These are phyloP conservation scores for Denticeps clupeoides DNA, from an alignment of 2,797 vertebrate genomes.

Conservation along the genomic window DNA sequence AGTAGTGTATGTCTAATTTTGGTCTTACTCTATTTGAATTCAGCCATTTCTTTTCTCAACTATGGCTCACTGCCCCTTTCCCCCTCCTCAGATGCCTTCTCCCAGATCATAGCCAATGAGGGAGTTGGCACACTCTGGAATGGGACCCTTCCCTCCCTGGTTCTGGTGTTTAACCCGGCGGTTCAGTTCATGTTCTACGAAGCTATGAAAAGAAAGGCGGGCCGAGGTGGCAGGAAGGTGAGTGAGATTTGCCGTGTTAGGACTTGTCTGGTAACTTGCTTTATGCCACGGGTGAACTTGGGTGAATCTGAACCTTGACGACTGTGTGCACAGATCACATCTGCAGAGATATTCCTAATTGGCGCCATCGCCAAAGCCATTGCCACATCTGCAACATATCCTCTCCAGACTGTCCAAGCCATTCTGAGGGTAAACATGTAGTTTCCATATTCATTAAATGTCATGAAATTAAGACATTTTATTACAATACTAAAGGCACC, in stretches of 20 bases:
- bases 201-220: slow-evolving; percentile 63
- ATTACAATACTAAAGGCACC: too few relatives aligned
- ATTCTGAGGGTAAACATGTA: slow-evolving; percentile 58
- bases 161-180: slow-evolving; percentile 67
- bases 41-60: neutral
- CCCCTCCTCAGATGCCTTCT: slow-evolving; percentile 68
- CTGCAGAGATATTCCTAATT: slow-evolving; percentile 64
- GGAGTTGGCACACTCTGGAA: slow-evolving; percentile 63
- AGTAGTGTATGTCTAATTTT: too few relatives aligned
- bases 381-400: slow-evolving; percentile 65
- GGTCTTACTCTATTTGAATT: too few relatives aligned
- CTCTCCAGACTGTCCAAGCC: slow-evolving; percentile 67
- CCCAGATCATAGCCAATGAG: slow-evolving; percentile 59
- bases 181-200: slow-evolving; percentile 73
- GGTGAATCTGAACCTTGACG: neutral
- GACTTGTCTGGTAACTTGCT: neutral
- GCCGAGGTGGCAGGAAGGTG: slow-evolving; percentile 50
- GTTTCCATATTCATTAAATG: neutral
- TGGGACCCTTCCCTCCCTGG: slow-evolving; percentile 61
- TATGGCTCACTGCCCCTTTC: neutral
- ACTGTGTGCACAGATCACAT: slow-evolving; percentile 53
- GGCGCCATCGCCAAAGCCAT: slow-evolving; percentile 68
- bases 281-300: neutral
- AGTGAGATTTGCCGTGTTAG: neutral
- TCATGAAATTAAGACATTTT: too few relatives aligned